Conservation (phyloP, 2,797 vertebrate genomes). For the Megalops cyprinoides region DNA sequence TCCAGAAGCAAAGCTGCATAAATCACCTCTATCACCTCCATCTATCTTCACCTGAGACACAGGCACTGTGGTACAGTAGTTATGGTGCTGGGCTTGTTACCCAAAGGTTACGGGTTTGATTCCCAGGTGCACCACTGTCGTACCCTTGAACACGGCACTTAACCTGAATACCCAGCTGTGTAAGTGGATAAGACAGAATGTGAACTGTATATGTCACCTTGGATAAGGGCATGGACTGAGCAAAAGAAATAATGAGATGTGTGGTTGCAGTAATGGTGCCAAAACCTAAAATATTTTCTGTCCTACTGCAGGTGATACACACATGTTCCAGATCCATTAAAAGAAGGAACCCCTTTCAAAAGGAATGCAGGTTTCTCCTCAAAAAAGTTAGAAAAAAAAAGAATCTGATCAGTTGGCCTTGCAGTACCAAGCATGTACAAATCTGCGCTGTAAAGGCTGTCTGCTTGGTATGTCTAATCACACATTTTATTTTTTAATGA, state of each 20-base stretch:
- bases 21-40: conserved; percentile 55
- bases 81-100: background rate
- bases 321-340: background rate
- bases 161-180: background rate
- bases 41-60: conserved; percentile 50
- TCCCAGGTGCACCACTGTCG: background rate
- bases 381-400: background rate
- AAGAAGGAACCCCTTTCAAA: background rate
- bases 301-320: conserved; percentile 37
- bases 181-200: background rate
- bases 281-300: conserved; percentile 41
- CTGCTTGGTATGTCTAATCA: background rate
- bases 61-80: conserved; percentile 30
- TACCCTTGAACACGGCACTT: background rate
- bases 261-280: conserved; percentile 46
- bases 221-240: background rate
- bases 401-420: background rate
- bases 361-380: background rate
- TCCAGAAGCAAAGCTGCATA: conserved; percentile 54
- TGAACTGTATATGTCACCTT: background rate
- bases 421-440: background rate
- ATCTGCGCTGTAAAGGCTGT: no score
- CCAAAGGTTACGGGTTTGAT: background rate
- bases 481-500: no score
- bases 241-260: conserved; percentile 28